Conservation (phyloP, 2,113 vertebrate genomes). For the Tapirus terrestris region DNA sequence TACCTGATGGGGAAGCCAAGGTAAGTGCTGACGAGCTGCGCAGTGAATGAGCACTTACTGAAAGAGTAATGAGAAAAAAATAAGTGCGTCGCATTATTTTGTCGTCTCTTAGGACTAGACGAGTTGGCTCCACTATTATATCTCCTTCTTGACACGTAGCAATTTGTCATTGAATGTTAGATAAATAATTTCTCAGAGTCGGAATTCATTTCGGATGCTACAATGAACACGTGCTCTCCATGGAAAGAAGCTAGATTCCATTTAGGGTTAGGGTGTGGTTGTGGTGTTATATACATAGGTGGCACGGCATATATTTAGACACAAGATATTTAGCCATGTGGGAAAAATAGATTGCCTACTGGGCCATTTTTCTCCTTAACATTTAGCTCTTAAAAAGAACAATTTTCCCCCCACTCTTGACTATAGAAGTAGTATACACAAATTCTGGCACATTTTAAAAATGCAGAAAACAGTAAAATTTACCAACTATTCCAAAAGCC, state of each 20-base stretch:
- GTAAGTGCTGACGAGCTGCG: constrained; percentile 80
- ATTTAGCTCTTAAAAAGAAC: neutral
- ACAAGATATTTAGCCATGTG: neutral
- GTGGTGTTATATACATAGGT: fast-evolving
- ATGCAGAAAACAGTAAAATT: neutral
- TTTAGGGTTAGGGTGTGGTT: fast-evolving
- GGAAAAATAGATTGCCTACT: neutral
- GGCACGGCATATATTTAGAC: fast-evolving
- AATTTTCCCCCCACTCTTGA: neutral
- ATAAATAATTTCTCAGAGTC: neutral
- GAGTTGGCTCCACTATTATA: neutral
- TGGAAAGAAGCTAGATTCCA: neutral
- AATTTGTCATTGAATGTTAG: neutral
- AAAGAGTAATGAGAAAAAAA: neutral
- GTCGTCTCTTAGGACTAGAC: neutral
- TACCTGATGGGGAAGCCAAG: constrained; percentile 92
- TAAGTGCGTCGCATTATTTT: neutral
- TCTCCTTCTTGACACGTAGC: neutral
- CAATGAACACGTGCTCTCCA: neutral
- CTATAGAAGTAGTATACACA: neutral
- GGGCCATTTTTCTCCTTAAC: neutral
- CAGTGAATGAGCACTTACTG: fast-evolving
- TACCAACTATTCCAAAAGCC: neutral
- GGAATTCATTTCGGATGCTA: neutral
- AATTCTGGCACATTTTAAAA: constrained; percentile 20